Percentiles rank a stretch among this genome's conserved stretches.
These are phyloP conservation scores for Taeniopygia guttata DNA, from an alignment of 2,797 vertebrate species.

Conservation along the genomic window DNA sequence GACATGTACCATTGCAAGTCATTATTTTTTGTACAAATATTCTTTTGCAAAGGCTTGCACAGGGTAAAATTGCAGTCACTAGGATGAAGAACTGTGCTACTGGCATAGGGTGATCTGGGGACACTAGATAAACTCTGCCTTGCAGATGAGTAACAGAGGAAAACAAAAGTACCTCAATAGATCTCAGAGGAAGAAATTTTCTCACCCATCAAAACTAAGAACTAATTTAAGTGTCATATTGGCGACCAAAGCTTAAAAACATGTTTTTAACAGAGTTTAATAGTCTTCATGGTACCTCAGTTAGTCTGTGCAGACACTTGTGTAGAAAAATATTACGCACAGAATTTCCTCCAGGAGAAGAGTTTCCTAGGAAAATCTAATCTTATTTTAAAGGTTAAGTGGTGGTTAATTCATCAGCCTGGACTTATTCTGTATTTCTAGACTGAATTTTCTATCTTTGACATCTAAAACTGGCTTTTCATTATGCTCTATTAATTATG, in stretches of 20 bases:
- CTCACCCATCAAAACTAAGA: background rate
- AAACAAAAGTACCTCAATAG: background rate
- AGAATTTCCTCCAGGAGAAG: background rate
- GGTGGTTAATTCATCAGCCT: background rate
- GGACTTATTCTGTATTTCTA: background rate
- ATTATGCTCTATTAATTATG: background rate
- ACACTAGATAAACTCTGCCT: background rate
- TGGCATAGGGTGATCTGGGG: fast-evolving
- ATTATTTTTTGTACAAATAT: background rate
- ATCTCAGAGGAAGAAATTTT: background rate
- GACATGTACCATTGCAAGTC: background rate
- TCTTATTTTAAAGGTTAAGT: background rate
- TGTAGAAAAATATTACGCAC: background rate
- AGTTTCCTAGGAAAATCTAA: background rate
- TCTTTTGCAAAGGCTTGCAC: background rate
- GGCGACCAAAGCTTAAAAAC: background rate
- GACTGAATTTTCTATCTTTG: background rate
- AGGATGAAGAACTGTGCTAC: background rate
- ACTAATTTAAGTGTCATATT: background rate
- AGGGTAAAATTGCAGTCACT: background rate
- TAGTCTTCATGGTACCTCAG: background rate
- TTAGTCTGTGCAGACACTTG: background rate
- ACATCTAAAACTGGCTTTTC: background rate
- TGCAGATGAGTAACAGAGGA: background rate
- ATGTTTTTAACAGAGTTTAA: background rate